Evolutionary conservation across 2,797 vertebrate genomes (phyloP), one percentile per base, ranked within the genome.

Genomic region (Notolepis coatsorum): DNA sequence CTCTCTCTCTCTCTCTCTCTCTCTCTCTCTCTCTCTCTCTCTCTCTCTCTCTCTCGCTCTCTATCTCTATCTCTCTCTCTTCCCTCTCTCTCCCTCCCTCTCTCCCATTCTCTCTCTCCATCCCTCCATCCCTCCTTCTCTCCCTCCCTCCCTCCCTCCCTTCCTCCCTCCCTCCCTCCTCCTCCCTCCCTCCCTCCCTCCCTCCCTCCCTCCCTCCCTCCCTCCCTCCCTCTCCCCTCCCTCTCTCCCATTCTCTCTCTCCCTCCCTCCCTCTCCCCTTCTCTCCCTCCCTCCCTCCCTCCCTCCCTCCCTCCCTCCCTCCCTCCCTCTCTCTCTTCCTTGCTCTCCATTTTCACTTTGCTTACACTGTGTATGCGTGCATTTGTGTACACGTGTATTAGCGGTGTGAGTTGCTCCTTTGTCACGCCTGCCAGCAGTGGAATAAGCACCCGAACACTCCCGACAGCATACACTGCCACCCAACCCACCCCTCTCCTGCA

Each of bases 401-500:
- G 38, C n/a, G n/a, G n/a, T 15, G 9, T 21, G 20, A 7, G 10
- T 21, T 8, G 20, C 12, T n/a, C 7, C 10, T 37, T 23, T 52
- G 49, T 52, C 49, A 52, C 20, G n/a, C n/a, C n/a, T 35, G 49
- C 37, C 15, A 7, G 17, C 28, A 31, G 18, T 13, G 5, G 5
- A 52, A 70, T 60, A 60, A 64, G 65, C 49, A 42, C 73, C 65
- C 45, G 65, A 30, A 43, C 2, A 1, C 31, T 33, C 62, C 51
- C n/a, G n/a, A n/a, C n/a, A n/a, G 13, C 3, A 23, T 21, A 45
- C 1, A 23, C 10, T 5, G 18, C 17, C 28, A 25, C 46, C 59
- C 46, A 41, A 53, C 31, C 18, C 61, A 48, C 38, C 46, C 43
- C n/a, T 54, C 37, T 43, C 57, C 64, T 65, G 10, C 12, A 28